Evolutionary conservation across 2,113 vertebrate species (phyloP).

Genomic region (Ia io): DNA sequence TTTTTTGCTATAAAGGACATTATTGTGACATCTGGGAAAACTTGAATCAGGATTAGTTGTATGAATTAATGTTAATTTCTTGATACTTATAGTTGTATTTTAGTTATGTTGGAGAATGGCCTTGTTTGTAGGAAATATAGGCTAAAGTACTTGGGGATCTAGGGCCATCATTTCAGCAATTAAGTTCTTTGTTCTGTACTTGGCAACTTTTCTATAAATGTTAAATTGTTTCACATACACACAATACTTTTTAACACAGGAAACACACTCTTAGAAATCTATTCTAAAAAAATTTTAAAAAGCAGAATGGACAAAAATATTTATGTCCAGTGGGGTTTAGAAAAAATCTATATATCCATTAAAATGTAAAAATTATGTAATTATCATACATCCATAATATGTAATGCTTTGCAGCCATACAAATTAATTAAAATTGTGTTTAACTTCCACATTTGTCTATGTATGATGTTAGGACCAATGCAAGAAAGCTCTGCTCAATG

Average conservation of each 20-base stretch:
- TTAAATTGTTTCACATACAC: neutral
- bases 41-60: neutral
- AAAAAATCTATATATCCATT: neutral
- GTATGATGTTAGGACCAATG: too few species aligned
- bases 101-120: neutral
- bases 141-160: neutral
- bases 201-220: neutral
- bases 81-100: neutral
- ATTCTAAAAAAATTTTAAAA: neutral
- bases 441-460: neutral
- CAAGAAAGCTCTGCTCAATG: neutral
- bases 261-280: neutral
- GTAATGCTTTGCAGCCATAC: neutral
- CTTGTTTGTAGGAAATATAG: neutral
- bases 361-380: neutral
- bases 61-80: neutral
- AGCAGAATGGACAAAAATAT: neutral
- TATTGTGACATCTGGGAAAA: neutral
- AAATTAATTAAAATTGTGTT: neutral
- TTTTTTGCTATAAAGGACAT: neutral
- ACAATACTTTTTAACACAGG: neutral
- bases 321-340: neutral
- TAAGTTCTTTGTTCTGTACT: neutral
- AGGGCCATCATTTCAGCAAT: neutral
- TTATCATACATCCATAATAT: neutral